A percentile compares a stretch with the other conserved stretches of the same genome.
Evolutionary conservation across 2,888 invertebrate genomes (phyloP).

Genomic region (Sthenelais limicola): DNA sequence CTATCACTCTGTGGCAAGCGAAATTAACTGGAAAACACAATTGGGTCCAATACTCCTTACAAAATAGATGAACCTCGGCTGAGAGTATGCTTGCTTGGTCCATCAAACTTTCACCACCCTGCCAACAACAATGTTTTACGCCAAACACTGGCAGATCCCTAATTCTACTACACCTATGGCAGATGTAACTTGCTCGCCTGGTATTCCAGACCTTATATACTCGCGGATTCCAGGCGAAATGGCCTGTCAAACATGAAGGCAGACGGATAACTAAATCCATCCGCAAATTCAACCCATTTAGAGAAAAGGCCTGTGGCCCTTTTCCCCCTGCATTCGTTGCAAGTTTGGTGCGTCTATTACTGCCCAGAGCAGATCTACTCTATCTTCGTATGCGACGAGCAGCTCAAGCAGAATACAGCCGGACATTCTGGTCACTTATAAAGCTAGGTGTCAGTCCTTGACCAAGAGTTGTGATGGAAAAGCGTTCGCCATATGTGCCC

Average conservation of each 20-base stretch:
- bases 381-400: background rate
- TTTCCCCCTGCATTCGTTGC: background rate
- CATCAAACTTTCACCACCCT: background rate
- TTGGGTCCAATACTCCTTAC: background rate
- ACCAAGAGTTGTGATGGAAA: background rate
- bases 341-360: slow-evolving; percentile 4
- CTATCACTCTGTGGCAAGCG: background rate
- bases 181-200: background rate
- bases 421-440: slow-evolving; percentile 11
- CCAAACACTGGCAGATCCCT: background rate
- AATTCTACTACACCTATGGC: background rate
- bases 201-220: background rate
- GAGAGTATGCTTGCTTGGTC: background rate
- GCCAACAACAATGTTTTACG: background rate
- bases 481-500: background rate
- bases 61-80: background rate
- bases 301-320: background rate
- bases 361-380: slow-evolving; percentile 8
- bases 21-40: background rate
- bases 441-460: slow-evolving; percentile 1
- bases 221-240: background rate
- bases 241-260: slow-evolving; percentile 28
- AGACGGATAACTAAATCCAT: slow-evolving; percentile 24
- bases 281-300: slow-evolving; percentile 18
- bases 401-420: background rate